These are phyloP conservation scores for Perdita meconis DNA, from an alignment of 2,888 invertebrate genomes.

Conservation along the genomic window DNA sequence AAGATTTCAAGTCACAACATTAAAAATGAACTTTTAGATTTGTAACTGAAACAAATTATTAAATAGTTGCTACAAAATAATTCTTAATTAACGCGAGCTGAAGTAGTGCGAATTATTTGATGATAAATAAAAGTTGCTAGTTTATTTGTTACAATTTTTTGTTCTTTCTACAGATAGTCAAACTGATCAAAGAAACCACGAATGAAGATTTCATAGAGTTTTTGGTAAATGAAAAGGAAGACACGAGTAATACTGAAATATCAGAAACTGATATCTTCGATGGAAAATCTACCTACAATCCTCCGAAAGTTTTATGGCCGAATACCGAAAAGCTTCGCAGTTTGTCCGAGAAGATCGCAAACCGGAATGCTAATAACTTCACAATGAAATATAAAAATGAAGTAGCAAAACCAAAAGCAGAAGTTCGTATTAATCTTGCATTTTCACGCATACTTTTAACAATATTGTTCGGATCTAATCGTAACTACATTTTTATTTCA, in stretches of 20 bases:
- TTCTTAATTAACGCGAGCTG: no score
- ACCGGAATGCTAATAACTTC: slow-evolving; percentile 72
- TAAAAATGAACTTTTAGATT: no score
- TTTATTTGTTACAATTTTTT: slow-evolving; percentile 21
- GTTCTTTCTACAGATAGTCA: slow-evolving; percentile 44
- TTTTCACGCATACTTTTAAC: slow-evolving; percentile 2
- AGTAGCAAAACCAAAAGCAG: slow-evolving; percentile 52
- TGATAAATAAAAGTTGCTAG: neutral
- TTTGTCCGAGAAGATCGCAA: slow-evolving; percentile 70
- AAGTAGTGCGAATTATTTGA: no score
- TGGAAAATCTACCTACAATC: slow-evolving; percentile 72
- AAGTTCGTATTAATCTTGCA: slow-evolving; percentile 59
- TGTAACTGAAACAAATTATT: neutral
- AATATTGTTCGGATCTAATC: neutral
- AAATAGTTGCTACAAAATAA: no score
- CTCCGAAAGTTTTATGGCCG: slow-evolving; percentile 74
- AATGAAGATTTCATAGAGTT: slow-evolving; percentile 72
- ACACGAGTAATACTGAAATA: slow-evolving; percentile 26
- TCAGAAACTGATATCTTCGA: slow-evolving; percentile 69
- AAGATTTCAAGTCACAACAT: neutral
- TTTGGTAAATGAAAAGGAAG: slow-evolving; percentile 58
- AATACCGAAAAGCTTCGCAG: slow-evolving; percentile 73
- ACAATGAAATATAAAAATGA: slow-evolving; percentile 74
- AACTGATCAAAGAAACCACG: slow-evolving; percentile 53
- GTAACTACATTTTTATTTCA: slow-evolving; percentile 78